Conservation (phyloP, 2,797 vertebrate species). For the Atherinosoma microstoma region DNA sequence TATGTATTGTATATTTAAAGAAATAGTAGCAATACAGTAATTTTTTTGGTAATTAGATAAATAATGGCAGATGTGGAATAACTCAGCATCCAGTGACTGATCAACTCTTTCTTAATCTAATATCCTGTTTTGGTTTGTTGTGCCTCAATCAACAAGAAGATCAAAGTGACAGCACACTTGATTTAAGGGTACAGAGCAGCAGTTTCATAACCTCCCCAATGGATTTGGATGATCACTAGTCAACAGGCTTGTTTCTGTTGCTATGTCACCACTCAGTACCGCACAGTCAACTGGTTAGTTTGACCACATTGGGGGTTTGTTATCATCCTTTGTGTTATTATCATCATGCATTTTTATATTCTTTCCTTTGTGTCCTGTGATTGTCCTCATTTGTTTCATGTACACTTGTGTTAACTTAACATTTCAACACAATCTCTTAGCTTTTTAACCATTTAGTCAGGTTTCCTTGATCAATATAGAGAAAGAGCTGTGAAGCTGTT, state of each 20-base stretch:
- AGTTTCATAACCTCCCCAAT: slow-evolving; percentile 1
- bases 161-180: neutral
- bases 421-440: too few relatives aligned
- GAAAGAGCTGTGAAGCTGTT: slow-evolving; percentile 16
- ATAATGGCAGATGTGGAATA: too few relatives aligned
- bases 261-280: too few relatives aligned
- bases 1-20: neutral
- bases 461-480: slow-evolving; percentile 34
- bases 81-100: too few relatives aligned
- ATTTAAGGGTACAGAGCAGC: neutral
- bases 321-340: too few relatives aligned
- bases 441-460: slow-evolving; percentile 28
- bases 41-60: neutral
- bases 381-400: too few relatives aligned
- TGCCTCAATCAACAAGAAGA: slow-evolving; percentile 9
- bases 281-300: too few relatives aligned
- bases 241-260: slow-evolving; percentile 3
- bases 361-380: too few relatives aligned
- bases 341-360: too few relatives aligned
- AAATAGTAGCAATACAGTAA: neutral
- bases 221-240: slow-evolving; percentile 1
- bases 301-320: too few relatives aligned
- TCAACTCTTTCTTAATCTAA: neutral
- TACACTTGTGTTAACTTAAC: too few relatives aligned
- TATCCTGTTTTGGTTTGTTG: neutral